Conservation (phyloP, 2,113 vertebrate genomes). For the Oreotrochilus melanogaster region DNA sequence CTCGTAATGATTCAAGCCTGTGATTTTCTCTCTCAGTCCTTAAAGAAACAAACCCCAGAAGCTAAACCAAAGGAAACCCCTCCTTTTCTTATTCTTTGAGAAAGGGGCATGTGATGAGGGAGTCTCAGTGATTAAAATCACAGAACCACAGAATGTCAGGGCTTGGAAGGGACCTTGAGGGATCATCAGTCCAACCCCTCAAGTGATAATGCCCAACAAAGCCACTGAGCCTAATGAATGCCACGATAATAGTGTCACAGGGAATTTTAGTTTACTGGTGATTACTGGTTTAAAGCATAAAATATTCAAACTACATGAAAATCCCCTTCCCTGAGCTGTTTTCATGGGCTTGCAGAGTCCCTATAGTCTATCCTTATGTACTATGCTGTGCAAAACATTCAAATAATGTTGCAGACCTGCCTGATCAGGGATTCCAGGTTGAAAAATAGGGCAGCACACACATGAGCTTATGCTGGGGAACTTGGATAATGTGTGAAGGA, state of each 20-base stretch:
- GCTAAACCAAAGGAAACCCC: rapidly evolving
- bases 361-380: background rate
- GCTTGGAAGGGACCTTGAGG: too few relatives aligned
- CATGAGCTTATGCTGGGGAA: background rate
- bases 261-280: background rate
- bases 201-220: background rate
- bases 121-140: background rate
- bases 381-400: background rate
- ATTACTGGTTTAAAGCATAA: background rate
- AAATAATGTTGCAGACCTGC: background rate
- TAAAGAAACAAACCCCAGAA: background rate
- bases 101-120: background rate
- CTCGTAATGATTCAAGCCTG: background rate
- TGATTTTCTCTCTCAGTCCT: background rate
- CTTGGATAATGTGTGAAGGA: background rate
- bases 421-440: background rate
- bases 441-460: background rate
- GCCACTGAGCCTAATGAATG: background rate
- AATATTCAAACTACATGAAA: background rate
- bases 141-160: background rate
- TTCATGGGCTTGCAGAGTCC: background rate
- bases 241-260: background rate
- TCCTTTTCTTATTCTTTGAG: background rate
- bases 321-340: background rate
- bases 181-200: too few relatives aligned